A percentile compares a stretch with the other conserved stretches of the same genome.
phyloP scores from a whole-genome alignment of 1,140 invertebrate genomes.

The Eumaeus atala region DNA sequence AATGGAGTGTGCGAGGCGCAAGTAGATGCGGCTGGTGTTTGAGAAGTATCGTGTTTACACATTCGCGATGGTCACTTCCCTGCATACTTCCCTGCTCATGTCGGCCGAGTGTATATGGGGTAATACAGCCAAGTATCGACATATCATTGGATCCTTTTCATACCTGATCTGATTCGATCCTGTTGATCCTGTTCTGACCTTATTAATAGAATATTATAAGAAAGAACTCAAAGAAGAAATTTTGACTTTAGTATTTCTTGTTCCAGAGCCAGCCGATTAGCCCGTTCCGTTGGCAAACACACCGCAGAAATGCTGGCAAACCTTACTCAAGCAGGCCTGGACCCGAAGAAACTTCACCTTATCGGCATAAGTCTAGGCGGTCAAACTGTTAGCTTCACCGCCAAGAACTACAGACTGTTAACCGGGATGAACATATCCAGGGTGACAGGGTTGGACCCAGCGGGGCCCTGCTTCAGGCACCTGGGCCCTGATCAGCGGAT shows the following conservation, averaged over 20 bases:
- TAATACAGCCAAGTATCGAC: too few species aligned
- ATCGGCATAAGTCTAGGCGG: slow-evolving; percentile 21
- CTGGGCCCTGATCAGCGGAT: slow-evolving; percentile 25
- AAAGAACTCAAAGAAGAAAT: too few species aligned
- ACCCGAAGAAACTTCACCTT: slow-evolving; percentile 18
- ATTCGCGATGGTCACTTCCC: too few species aligned
- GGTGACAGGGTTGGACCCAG: slow-evolving; percentile 5
- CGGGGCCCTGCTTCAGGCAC: slow-evolving; percentile 17
- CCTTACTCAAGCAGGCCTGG: slow-evolving; percentile 13
- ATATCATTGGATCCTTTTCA: too few species aligned
- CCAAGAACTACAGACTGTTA: slow-evolving; percentile 14
- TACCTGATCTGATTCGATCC: too few species aligned
- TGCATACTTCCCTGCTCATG: too few species aligned
- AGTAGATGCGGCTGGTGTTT: too few species aligned
- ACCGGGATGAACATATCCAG: slow-evolving; percentile 17
- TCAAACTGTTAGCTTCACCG: slow-evolving; percentile 22
- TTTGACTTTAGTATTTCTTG: neutral
- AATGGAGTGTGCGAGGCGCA: too few species aligned
- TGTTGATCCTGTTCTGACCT: too few species aligned
- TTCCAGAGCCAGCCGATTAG: slow-evolving; percentile 17
- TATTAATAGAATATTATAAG: too few species aligned
- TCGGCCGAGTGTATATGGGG: too few species aligned
- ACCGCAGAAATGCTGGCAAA: slow-evolving; percentile 20
- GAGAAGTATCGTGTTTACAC: too few species aligned
- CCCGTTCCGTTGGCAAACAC: slow-evolving; percentile 18